Base-by-base conservation (phyloP, 2,797 vertebrate genomes). In the Lagodon rhomboides region DNA sequence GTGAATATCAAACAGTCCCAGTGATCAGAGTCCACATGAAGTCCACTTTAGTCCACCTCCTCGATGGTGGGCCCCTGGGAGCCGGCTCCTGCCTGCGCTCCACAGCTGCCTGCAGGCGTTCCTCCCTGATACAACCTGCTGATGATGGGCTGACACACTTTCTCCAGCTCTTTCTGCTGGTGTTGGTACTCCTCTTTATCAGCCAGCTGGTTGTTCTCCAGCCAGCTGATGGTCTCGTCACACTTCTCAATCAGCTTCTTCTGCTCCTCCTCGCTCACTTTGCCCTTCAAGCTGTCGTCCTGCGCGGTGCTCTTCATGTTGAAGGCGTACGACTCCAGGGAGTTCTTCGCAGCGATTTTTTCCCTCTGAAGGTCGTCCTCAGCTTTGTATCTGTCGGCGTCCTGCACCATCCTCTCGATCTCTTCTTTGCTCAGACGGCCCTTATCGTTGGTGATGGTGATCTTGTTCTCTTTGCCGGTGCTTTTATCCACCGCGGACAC, bases 371-470 rank as follows among this genome's bases (percentile, higher is more conserved):
- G 50, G 1, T 91, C 77, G 13, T 92, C 90, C 53, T 92, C 87
- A 0, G 67, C 81, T 77, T 88, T 89, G 85, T 88, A 91, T 44
- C 56, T 75, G 27, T 91, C 89, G 0, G 87, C 87, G 0, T 91
- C 89, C 79, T 85, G 80, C 80, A 92, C 86, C 90, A 91, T 91
- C 67, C 63, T 85, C 69, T 91, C 87, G 1, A 92, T 89, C 11
- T 87, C 90, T 3, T 92, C 90, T 73, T 88, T 89, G 79, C 84
- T 89, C 54, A 92, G 84, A 4, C 87, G 82, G 65, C 89, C 89
- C 66, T 92, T 89, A 13, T 90, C 85, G 55, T 90, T 90, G 79
- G 83, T 87, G 86, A 90, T 85, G 73, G 86, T 90, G 82, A 91
- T 91, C 75, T 88, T 88, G 74, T 90, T 89, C 68, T 85, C 68